These are phyloP conservation scores for Acrossocheilus wenchowensis DNA, from an alignment of 2,797 vertebrate genomes.

Conservation along the genomic window DNA sequence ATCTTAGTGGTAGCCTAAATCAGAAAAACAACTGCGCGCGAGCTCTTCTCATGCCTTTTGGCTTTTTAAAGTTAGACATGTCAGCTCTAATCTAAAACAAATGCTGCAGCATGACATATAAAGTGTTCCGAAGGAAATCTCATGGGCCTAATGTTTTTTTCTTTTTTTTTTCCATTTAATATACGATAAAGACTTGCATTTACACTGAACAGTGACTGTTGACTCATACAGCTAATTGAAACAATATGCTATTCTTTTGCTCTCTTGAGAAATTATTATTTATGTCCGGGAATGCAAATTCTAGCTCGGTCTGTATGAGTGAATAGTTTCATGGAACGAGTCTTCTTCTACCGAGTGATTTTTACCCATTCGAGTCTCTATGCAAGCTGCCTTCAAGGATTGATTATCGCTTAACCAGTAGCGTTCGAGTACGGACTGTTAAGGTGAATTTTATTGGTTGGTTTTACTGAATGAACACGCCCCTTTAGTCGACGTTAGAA, in stretches of 20 bases:
- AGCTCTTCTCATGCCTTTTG: background rate
- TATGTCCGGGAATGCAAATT: background rate
- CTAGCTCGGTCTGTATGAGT: background rate
- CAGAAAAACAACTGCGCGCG: conserved; percentile 31
- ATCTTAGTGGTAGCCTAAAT: background rate
- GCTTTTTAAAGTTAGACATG: background rate
- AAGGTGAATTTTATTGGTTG: background rate
- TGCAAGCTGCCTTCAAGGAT: no score
- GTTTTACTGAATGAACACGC: background rate
- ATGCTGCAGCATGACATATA: no score
- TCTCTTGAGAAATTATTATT: background rate
- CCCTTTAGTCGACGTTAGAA: background rate
- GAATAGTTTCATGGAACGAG: background rate
- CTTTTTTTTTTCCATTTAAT: background rate
- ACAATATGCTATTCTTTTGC: background rate
- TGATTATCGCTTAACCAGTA: background rate
- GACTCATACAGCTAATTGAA: background rate
- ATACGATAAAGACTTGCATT: background rate
- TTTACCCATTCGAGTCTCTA: no score
- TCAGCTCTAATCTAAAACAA: background rate
- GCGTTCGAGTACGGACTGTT: background rate
- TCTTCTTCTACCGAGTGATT: no score
- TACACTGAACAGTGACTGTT: background rate
- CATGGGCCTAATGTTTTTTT: background rate
- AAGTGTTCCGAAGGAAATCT: background rate